A percentile compares a stretch with the other conserved stretches of the same genome.
Evolutionary conservation across 2,113 vertebrate species (phyloP).

Genomic region (Laterallus jamaicensis): DNA sequence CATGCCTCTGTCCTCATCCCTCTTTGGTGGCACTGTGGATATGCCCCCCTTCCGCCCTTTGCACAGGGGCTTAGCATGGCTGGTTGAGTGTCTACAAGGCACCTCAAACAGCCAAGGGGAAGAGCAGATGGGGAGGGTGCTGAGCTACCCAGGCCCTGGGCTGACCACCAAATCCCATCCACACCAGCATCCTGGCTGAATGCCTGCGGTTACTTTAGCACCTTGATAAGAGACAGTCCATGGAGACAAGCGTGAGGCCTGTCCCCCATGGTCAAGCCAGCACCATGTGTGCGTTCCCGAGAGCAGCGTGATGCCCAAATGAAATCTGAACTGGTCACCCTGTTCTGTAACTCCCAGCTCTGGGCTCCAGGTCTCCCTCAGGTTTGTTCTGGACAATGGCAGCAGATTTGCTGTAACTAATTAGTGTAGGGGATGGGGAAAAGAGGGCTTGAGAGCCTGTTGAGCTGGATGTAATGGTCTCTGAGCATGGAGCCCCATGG

Average conservation of each 20-base stretch:
- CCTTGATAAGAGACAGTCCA: neutral
- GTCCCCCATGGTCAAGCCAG: neutral
- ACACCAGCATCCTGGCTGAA: neutral
- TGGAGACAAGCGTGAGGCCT: neutral
- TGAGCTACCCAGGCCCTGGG: neutral
- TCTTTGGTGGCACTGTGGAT: accelerated
- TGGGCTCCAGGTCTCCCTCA: neutral
- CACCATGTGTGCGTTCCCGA: neutral
- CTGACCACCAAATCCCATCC: neutral
- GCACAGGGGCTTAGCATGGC: accelerated
- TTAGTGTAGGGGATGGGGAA: neutral
- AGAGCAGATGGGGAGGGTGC: neutral
- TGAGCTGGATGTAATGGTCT: neutral
- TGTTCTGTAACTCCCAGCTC: neutral
- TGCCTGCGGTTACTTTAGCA: neutral
- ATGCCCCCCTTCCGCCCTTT: neutral
- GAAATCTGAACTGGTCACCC: neutral
- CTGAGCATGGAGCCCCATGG: neutral
- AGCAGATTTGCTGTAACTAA: neutral
- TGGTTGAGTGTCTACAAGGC: neutral
- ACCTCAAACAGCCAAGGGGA: neutral
- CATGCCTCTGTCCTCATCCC: neutral
- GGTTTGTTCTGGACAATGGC: neutral
- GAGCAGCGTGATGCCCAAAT: neutral
- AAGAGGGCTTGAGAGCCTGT: neutral